Percentiles rank a stretch among this genome's conserved stretches.
phyloP scores from a whole-genome alignment of 2,797 vertebrate genomes.

The Emys orbicularis region DNA sequence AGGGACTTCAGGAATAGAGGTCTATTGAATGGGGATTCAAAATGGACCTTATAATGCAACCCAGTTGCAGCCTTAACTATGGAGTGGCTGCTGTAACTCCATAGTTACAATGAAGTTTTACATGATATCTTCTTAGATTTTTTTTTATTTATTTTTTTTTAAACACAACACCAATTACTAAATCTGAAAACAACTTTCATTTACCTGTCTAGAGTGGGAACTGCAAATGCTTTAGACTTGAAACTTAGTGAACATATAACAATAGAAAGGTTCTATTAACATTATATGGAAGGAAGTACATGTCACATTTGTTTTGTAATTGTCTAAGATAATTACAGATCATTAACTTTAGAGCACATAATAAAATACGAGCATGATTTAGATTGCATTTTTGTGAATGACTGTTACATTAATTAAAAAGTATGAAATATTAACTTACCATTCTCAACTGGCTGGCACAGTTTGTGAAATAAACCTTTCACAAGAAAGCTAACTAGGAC shows the following conservation, averaged over 20 bases:
- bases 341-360: background rate
- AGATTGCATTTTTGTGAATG: too few species aligned
- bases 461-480: slow-evolving; percentile 73
- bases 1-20: too few species aligned
- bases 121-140: too few species aligned
- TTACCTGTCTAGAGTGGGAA: background rate
- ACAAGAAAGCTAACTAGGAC: slow-evolving; percentile 72
- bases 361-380: too few species aligned
- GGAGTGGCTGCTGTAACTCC: too few species aligned
- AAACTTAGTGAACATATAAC: background rate
- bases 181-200: background rate
- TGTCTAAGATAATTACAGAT: background rate
- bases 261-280: background rate
- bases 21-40: too few species aligned
- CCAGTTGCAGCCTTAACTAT: too few species aligned
- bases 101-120: too few species aligned
- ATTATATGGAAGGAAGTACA: background rate
- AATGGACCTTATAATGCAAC: too few species aligned
- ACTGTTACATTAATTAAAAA: background rate
- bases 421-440: slow-evolving; percentile 41
- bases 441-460: slow-evolving; percentile 56
- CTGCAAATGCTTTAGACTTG: background rate
- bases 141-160: too few species aligned
- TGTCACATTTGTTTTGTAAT: background rate
- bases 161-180: background rate